phyloP scores from a whole-genome alignment of 1,140 invertebrate species.

The Dendrolimus kikuchii region DNA sequence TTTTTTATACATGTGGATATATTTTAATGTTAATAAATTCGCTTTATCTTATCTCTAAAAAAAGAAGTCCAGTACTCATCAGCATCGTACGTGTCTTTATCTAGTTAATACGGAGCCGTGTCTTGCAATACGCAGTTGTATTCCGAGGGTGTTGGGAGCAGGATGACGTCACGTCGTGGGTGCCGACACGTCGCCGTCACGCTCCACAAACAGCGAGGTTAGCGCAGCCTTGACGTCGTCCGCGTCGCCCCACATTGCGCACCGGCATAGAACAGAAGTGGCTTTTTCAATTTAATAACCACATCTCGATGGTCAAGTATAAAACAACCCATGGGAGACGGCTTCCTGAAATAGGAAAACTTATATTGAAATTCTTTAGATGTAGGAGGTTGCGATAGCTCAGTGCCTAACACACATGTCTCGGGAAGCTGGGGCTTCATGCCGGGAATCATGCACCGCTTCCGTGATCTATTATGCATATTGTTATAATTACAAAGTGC shows the following conservation, averaged over 20 bases:
- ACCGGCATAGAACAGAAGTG: constrained; percentile 37
- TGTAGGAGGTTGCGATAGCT: no score
- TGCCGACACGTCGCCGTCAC: constrained; percentile 65
- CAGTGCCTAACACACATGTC: no score
- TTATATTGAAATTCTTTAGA: background rate
- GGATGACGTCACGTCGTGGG: constrained; percentile 59
- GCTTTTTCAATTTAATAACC: constrained; percentile 35
- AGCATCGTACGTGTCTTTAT: no score
- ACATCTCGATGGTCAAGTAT: constrained; percentile 21
- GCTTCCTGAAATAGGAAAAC: constrained; percentile 16
- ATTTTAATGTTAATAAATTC: no score
- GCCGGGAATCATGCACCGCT: no score
- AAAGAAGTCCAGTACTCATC: no score
- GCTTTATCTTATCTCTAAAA: no score
- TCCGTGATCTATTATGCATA: no score
- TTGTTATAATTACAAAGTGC: no score
- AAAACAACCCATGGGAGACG: constrained; percentile 9
- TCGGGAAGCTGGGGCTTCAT: no score
- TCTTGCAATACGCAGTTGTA: background rate
- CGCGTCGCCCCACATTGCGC: constrained; percentile 54
- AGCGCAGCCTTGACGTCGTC: constrained; percentile 53
- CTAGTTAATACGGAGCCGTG: no score
- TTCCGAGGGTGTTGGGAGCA: constrained; percentile 7
- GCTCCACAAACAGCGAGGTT: constrained; percentile 69
- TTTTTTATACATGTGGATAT: no score